Evolutionary conservation across 1,140 invertebrate genomes (phyloP), one percentile per base, ranked within the genome.

Genomic region (Anastrepha obliqua): DNA sequence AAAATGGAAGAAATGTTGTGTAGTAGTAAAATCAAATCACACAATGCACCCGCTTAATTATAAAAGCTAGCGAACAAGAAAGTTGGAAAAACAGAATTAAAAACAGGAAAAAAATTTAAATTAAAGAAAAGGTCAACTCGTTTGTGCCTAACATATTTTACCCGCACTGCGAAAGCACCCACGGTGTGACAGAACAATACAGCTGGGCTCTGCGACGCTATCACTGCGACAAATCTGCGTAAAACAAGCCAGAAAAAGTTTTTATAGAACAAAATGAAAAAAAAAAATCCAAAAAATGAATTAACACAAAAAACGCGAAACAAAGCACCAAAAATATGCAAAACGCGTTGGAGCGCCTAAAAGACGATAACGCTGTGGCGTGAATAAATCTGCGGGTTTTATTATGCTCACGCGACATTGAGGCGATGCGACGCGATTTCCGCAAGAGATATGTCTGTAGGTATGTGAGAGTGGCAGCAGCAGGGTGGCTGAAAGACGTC

Each of bases 301-400:
- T 55, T 29, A 29, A 47, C 44, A 42, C 1, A 81, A 29, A 51
- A 81, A 51, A 81, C 11, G 29, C 2, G 29, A 29, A 70, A 44
- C 42, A 44, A 70, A 70, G 13, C 51, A 55, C 6, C 51, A 55
- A 20, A 15, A 81, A 55, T 3, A 20, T 6, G 74, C n/a, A 29
- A 81, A 81, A 58, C 74, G 74, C 47, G 74, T 81, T 81, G 20
- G n/a, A 81, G 74, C 74, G 74, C 74, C 74, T 81, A 81, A 81
- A 81, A 81, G 74, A 9, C 20, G 85, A 65, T 65, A 86, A 86
- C 85, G 85, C 7, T 5, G 55, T 58, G 17, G 62, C 59, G 58
- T 86, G 85, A 8, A 62, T 42, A 86, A 86, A 62, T 86, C 85
- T 86, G 59, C 59, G 85, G 58, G 85, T 86, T 29, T 86, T 86